Conservation (phyloP, 2,113 vertebrate genomes). For the Origma solitaria region DNA sequence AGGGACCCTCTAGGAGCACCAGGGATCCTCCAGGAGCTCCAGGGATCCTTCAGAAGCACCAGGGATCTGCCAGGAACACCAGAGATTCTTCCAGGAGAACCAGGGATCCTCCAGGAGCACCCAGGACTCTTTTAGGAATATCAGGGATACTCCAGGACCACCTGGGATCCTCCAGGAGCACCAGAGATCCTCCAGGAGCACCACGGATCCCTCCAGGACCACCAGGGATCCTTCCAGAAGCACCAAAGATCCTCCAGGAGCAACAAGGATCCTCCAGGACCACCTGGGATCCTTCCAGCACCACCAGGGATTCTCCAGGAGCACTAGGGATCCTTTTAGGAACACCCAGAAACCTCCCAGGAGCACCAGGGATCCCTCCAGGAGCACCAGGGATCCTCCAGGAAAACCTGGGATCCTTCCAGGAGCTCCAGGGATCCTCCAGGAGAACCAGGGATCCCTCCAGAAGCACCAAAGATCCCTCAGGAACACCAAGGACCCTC, state of each 20-base stretch:
- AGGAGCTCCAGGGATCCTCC: no score
- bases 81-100: no score
- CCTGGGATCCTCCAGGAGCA: not conserved
- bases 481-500: no score
- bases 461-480: not conserved
- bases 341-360: not conserved
- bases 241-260: not conserved
- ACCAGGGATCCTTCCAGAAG: not conserved
- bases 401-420: not conserved
- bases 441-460: no score
- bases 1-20: no score
- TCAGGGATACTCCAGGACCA: no score
- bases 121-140: no score
- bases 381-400: not conserved
- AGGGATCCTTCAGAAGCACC: no score
- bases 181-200: not conserved
- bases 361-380: not conserved
- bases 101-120: no score
- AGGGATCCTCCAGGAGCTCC: no score
- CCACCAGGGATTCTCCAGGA: not conserved
- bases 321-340: no score
- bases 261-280: not conserved
- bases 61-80: no score
- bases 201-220: not conserved
- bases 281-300: not conserved